Base-by-base conservation (phyloP, 1,140 invertebrate genomes). In the Dolichoris vasculosae region DNA sequence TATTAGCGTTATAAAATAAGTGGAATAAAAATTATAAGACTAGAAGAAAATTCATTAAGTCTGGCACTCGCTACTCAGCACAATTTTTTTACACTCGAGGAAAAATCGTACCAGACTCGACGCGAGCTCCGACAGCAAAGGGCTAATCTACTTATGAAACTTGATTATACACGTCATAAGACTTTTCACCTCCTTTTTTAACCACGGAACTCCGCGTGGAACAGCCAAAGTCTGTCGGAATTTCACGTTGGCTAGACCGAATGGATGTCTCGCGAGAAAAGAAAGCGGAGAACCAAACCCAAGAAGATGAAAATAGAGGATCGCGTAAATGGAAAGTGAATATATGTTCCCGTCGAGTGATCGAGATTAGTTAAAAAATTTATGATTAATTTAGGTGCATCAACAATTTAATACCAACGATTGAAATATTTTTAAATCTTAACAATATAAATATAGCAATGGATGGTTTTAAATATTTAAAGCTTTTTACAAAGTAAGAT, bases 11-110 rank as follows among this genome's bases (percentile, higher is more conserved):
- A 46, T 75, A 75, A 75, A 46, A 30, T n/a, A 75, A 75, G 35
- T 38, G 43, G 15, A 75, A 75, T 32, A 77, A 64, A 64, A 77
- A 76, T 64, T 77, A 26, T 9, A 26, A 64, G 55, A 32, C 48
- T n/a, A 71, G n/a, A 82, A 46, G 55, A 83, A 64, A 76, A 78
- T 84, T 78, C 73, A 78, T 84, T 77, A 84, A 78, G 59, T 59
- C n/a, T n/a, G 0, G 40, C 23, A 71, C 43, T 38, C 32, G 59
- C 38, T 40, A 77, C 82, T 83, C 82, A 43, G 11, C 48, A n/a
- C 38, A 71, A 84, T 84, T 79, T 79, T 20, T 23, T 8, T 23
- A 63, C 64, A 71, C 79, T 32, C 43, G 64, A 63, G 32, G 15
- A 82, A 59, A 82, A 82, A 82, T 55, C n/a, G 32, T 40, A 20